Base-by-base conservation (phyloP, 2,113 vertebrate genomes). In the Peromyscus californicus region DNA sequence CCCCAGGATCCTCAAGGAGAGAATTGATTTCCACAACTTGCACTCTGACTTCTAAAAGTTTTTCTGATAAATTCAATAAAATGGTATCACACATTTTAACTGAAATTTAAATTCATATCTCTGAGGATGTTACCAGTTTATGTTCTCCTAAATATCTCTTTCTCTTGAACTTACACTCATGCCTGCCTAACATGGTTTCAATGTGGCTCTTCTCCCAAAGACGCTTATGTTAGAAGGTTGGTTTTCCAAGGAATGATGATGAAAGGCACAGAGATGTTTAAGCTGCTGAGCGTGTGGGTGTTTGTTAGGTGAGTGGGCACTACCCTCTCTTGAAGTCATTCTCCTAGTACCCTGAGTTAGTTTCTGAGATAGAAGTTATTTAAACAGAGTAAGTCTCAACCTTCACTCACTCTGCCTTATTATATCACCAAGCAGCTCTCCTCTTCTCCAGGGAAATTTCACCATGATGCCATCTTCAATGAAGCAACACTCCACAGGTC, bases 211-310 rank as follows among this genome's bases (percentile, higher is more conserved):
- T 69, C 45, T 4, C 48, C 22, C 24, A 15, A 17, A 69, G 24
- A 69, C 36, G 12, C 11, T 4, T 17, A 12, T 26, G 48, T 22
- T 79, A 15, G 19, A 33, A 24, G 29, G 13, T 79, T 69, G 19
- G 33, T 57, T 8, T n/a, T 51, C 59, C 3, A 1, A 3, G 6
- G 9, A 31, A 19, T 8, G 2, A 24, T 42, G 12, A 2, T 57
- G 36, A 33, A 8, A 26, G 42, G 8, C 0, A 22, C 16, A 21
- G 29, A 90, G 16, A 42, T 3, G 39, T 42, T 63, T 42, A 67
- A 42, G 48, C 65, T 10, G 5, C 19, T 6, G 6, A 29, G 15
- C 21, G 13, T 33, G 2, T 54, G 22, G 16, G 15, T 7, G 4
- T 8, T 29, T 33, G 16, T 36, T 12, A n/a, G 3, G 36, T 57